Conservation (phyloP, 2,113 vertebrate genomes). For the Sapayoa aenigma region DNA sequence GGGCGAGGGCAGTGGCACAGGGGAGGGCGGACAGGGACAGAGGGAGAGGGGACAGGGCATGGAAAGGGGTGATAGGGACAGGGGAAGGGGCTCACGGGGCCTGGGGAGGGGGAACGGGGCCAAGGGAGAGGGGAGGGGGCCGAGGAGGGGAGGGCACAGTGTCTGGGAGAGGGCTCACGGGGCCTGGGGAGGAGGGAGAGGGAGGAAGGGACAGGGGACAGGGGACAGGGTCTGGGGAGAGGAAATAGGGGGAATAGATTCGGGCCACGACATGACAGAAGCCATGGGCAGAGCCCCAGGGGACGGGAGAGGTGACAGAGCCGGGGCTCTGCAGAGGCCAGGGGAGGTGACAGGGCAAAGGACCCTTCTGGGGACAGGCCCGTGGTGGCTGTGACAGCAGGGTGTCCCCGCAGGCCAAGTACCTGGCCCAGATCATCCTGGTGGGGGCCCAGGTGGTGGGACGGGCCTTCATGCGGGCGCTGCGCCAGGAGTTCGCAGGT, state of each 20-base stretch:
- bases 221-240: background rate
- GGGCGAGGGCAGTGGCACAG: background rate
- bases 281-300: background rate
- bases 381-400: background rate
- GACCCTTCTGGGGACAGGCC: background rate
- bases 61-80: background rate
- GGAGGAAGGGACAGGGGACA: too few species aligned
- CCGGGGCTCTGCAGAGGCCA: rapidly evolving
- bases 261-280: background rate
- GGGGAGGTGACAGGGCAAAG: background rate
- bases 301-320: background rate
- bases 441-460: slow-evolving; percentile 95
- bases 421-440: slow-evolving; percentile 93
- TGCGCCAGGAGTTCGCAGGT: slow-evolving; percentile 94
- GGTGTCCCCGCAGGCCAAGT: slow-evolving; percentile 82
- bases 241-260: too few species aligned
- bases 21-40: background rate
- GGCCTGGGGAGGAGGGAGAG: background rate
- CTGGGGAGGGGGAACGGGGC: too few species aligned
- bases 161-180: background rate
- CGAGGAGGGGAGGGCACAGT: too few species aligned
- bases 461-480: slow-evolving; percentile 90
- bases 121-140: too few species aligned
- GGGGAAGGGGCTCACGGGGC: background rate
- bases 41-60: too few species aligned